phyloP scores from a whole-genome alignment of 35 echinoderm and acorn worm species.

The Ptychodera flava region DNA sequence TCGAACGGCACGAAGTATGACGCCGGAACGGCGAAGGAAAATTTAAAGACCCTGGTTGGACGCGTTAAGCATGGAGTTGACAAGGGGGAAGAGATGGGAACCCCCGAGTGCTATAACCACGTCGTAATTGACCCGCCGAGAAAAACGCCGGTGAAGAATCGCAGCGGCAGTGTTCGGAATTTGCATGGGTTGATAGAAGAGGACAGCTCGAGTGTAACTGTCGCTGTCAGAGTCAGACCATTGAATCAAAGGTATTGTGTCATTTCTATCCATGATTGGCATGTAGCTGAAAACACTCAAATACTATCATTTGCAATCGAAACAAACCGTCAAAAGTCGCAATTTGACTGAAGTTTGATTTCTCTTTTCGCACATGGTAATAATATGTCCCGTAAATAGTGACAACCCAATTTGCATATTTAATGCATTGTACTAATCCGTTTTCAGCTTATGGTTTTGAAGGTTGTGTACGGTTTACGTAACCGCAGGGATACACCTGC shows the following conservation, averaged over 20 bases:
- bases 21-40: neutral
- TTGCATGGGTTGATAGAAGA: conserved; percentile 11
- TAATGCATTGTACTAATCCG: too few species aligned
- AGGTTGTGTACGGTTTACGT: too few species aligned
- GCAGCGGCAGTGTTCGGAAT: neutral
- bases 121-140: neutral
- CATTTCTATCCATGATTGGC: neutral
- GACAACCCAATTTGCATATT: too few species aligned
- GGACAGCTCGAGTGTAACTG: conserved; percentile 84
- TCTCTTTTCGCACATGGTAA: neutral
- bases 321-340: neutral
- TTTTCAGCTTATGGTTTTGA: too few species aligned
- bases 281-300: neutral
- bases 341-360: neutral
- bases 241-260: conserved; percentile 66
- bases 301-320: neutral
- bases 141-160: neutral
- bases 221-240: conserved; percentile 84
- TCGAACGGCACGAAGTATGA: neutral
- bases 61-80: neutral
- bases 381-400: too few species aligned
- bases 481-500: too few species aligned
- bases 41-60: neutral
- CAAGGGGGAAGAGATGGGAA: neutral
- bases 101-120: conserved; percentile 1